phyloP scores from a whole-genome alignment of 2,797 vertebrate genomes.

The Glyptemys insculpta region DNA sequence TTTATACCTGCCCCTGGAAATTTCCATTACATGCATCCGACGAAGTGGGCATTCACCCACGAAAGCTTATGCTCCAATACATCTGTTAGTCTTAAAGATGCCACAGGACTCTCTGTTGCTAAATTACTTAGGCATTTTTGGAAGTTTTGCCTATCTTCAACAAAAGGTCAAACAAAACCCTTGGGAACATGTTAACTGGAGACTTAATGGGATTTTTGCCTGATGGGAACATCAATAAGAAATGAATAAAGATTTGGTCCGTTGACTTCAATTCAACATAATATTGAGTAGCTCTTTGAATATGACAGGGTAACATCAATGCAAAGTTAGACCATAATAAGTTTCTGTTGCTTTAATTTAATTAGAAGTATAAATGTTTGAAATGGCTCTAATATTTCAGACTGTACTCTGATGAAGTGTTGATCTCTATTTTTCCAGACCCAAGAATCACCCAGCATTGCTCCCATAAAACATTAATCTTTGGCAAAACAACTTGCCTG shows the following conservation, averaged over 20 bases:
- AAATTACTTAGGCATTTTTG: neutral
- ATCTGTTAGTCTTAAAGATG: no score
- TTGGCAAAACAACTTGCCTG: neutral
- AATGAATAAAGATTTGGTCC: neutral
- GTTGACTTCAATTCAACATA: constrained; percentile 14
- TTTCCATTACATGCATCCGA: no score
- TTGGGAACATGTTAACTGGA: no score
- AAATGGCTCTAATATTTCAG: neutral
- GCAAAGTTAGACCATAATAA: neutral
- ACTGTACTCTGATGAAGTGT: neutral
- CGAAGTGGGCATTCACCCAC: no score
- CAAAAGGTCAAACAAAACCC: neutral
- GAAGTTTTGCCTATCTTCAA: neutral
- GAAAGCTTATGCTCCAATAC: no score
- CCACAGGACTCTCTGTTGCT: no score
- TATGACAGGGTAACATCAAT: neutral
- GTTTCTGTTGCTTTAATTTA: neutral
- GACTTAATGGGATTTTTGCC: neutral
- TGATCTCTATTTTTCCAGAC: neutral
- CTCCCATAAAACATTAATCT: neutral
- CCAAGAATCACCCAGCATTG: neutral
- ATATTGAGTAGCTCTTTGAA: neutral
- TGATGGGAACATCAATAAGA: neutral
- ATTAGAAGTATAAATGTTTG: neutral
- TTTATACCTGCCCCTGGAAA: no score